These are phyloP conservation scores for Oceanites oceanicus DNA, from an alignment of 2,113 vertebrate genomes.

Conservation along the genomic window DNA sequence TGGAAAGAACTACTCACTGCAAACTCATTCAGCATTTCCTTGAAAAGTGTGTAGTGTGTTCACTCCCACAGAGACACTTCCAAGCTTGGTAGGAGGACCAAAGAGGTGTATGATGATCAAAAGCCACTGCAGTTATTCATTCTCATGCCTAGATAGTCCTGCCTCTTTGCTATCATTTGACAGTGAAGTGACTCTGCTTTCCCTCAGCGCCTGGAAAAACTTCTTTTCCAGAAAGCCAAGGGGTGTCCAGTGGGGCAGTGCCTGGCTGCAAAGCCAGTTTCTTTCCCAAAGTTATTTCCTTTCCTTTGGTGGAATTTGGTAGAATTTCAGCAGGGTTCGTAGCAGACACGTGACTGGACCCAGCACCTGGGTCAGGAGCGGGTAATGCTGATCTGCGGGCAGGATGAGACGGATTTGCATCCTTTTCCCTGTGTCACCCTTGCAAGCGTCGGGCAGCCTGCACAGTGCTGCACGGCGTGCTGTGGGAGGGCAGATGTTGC, in stretches of 20 bases:
- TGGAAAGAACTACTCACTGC: background rate
- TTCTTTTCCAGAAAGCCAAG: background rate
- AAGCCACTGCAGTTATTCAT: background rate
- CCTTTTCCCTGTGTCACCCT: background rate
- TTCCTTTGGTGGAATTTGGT: background rate
- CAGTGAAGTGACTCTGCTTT: background rate
- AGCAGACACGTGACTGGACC: rapidly evolving
- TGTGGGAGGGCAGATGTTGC: background rate
- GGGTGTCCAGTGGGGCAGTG: background rate
- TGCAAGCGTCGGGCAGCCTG: background rate
- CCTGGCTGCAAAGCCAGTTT: background rate
- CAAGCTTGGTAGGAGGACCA: background rate
- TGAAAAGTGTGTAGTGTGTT: background rate
- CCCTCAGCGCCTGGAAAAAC: background rate
- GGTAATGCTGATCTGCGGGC: background rate
- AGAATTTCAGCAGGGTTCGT: background rate
- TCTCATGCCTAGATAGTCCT: background rate
- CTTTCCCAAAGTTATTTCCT: background rate
- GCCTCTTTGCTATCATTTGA: background rate
- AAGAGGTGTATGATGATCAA: background rate
- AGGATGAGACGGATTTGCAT: background rate
- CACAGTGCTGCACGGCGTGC: background rate
- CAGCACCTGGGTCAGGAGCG: background rate
- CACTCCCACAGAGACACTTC: background rate
- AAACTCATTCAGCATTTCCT: background rate